phyloP scores from a whole-genome alignment of 2,797 vertebrate genomes.

The Hephaestus fuliginosus region DNA sequence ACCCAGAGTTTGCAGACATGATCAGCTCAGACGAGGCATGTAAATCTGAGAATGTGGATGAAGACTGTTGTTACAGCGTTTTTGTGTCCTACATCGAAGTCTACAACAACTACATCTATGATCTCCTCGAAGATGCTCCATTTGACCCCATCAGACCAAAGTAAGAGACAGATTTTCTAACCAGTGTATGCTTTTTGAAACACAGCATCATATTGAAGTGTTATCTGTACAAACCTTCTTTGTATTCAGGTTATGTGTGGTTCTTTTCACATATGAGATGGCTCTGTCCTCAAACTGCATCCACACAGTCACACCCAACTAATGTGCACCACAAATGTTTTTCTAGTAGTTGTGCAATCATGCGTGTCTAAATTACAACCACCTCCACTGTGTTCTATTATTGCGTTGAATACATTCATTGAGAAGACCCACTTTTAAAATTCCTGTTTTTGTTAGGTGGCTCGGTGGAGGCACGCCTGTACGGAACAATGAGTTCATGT shows the following conservation, averaged over 20 bases:
- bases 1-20: constrained; percentile 96
- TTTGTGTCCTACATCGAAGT: constrained; percentile 99
- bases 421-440: constrained; percentile 42
- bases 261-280: neutral
- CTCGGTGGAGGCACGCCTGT: constrained; percentile 90
- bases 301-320: neutral
- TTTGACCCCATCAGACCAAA: constrained; percentile 93
- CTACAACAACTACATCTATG: constrained; percentile 99
- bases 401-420: neutral
- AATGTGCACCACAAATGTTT: constrained; percentile 2
- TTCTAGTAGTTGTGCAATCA: neutral
- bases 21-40: constrained; percentile 90
- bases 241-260: neutral
- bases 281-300: neutral
- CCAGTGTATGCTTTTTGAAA: neutral
- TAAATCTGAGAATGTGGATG: constrained; percentile 90
- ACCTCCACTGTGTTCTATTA: neutral
- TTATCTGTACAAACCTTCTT: neutral
- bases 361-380: neutral
- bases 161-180: constrained; percentile 82
- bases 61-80: constrained; percentile 95
- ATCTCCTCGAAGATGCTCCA: constrained; percentile 92
- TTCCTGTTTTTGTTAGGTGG: constrained; percentile 91
- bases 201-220: neutral
- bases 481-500: constrained; percentile 92